A percentile compares a stretch with the other conserved stretches of the same genome.
These are phyloP conservation scores for Clepsis dumicolana DNA, from an alignment of 2,888 invertebrate genomes.

Conservation along the genomic window DNA sequence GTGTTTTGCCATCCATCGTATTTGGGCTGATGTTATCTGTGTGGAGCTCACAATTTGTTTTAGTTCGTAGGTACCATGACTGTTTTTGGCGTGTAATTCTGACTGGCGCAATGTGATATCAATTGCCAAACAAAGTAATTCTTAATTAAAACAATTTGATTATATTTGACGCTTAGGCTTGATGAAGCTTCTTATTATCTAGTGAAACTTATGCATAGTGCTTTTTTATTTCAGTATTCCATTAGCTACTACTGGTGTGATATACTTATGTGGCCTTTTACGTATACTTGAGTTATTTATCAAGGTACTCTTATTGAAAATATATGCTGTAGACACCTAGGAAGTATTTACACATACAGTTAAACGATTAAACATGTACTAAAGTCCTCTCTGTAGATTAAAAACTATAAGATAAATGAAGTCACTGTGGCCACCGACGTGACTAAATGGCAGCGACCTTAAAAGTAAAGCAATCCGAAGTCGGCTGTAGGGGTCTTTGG, in stretches of 20 bases:
- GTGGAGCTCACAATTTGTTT: constrained; percentile 61
- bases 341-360: not conserved
- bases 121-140: not conserved
- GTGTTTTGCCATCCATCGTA: constrained; percentile 72
- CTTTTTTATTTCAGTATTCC: no score
- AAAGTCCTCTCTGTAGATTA: constrained; percentile 1
- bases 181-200: not conserved
- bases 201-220: no score
- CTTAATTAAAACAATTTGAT: not conserved
- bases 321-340: not conserved
- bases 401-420: constrained; percentile 21
- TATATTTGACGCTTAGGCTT: not conserved
- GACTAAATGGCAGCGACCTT: constrained; percentile 50
- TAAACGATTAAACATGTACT: constrained; percentile 3
- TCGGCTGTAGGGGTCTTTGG: constrained; percentile 15
- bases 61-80: constrained; percentile 19
- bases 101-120: not conserved
- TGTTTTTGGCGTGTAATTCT: constrained; percentile 18
- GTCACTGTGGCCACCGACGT: constrained; percentile 50
- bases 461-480: constrained; percentile 54
- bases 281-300: not conserved
- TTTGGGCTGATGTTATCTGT: constrained; percentile 71
- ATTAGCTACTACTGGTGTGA: no score
- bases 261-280: not conserved
- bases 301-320: not conserved